A percentile compares a stretch with the other conserved stretches of the same genome.
Conservation (phyloP, 2,888 invertebrate species). For the Mycalesis mineus region DNA sequence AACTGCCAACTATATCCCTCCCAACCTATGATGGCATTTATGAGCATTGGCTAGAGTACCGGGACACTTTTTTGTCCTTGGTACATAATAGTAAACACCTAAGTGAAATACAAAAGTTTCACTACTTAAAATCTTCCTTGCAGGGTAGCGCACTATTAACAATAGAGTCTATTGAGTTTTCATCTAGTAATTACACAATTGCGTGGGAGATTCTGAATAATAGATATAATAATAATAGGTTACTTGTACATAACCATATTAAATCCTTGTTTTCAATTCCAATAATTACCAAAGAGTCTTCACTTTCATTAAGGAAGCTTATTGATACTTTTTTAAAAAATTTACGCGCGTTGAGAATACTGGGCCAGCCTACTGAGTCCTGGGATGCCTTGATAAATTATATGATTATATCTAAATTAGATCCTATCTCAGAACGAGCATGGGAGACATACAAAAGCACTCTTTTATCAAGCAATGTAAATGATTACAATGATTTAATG, state of each 20-base stretch:
- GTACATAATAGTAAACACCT: background rate
- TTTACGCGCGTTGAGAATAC: slow-evolving; percentile 24
- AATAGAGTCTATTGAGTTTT: background rate
- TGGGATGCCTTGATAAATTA: slow-evolving; percentile 33
- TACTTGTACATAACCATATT: slow-evolving; percentile 16
- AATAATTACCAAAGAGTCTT: slow-evolving; percentile 19
- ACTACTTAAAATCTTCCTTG: slow-evolving; percentile 7
- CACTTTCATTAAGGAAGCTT: slow-evolving; percentile 23
- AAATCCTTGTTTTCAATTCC: slow-evolving; percentile 25
- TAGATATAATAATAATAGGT: slow-evolving; percentile 2
- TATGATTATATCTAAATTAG: slow-evolving; percentile 32
- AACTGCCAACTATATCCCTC: background rate
- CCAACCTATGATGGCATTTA: background rate
- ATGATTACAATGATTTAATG: background rate
- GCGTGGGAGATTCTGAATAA: background rate
- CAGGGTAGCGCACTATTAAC: background rate
- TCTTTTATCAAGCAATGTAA: background rate
- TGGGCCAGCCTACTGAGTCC: slow-evolving; percentile 28
- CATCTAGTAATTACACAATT: background rate
- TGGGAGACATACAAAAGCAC: slow-evolving; percentile 31
- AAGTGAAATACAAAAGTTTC: slow-evolving; percentile 5
- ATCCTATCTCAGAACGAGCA: slow-evolving; percentile 27
- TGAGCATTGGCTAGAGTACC: background rate
- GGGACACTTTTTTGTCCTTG: background rate
- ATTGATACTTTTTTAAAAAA: slow-evolving; percentile 26